Evolutionary conservation across 2,113 vertebrate species (phyloP).

Genomic region (Tyto alba): DNA sequence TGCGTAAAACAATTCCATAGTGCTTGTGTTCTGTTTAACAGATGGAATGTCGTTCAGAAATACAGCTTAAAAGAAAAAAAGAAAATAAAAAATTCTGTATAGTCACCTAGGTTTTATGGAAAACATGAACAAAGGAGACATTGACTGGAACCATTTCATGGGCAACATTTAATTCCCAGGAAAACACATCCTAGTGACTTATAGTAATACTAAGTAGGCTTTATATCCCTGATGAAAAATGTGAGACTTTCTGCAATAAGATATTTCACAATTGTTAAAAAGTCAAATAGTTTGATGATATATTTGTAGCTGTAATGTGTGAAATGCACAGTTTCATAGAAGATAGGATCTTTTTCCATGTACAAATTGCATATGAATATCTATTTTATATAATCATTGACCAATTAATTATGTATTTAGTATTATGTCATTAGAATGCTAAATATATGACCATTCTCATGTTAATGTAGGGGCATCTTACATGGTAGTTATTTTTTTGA

Average conservation of each 20-base stretch:
- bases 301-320: neutral
- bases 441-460: slow-evolving; percentile 49
- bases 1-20: neutral
- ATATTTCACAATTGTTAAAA: neutral
- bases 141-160: neutral
- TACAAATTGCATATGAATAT: neutral
- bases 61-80: neutral
- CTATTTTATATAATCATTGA: neutral
- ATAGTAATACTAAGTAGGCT: neutral
- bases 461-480: slow-evolving; percentile 16
- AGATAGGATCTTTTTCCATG: neutral
- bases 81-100: neutral
- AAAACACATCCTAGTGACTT: neutral
- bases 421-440: slow-evolving; percentile 33
- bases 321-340: neutral
- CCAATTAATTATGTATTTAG: slow-evolving; percentile 47
- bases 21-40: neutral
- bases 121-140: neutral
- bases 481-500: slow-evolving; percentile 4
- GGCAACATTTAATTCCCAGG: neutral
- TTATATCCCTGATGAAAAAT: neutral
- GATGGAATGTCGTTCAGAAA: neutral
- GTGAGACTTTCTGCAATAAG: neutral
- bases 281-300: neutral
- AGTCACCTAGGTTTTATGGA: neutral